These are phyloP conservation scores for Shinisaurus crocodilurus DNA, from an alignment of 2,113 vertebrate genomes.

Conservation along the genomic window DNA sequence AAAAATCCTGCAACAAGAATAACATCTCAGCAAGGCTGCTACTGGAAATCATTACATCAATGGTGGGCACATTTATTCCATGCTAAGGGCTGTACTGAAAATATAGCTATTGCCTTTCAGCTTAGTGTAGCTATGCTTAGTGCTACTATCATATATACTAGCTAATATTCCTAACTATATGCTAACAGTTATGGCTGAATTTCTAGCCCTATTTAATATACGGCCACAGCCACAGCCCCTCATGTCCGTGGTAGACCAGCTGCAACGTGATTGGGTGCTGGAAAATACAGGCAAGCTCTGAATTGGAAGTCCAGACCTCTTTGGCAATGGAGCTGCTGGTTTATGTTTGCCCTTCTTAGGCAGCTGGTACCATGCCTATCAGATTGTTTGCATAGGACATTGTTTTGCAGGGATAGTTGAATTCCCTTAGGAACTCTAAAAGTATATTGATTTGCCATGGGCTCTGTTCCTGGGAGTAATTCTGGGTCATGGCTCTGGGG, in stretches of 20 bases:
- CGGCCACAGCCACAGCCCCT: background rate
- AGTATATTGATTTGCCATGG: background rate
- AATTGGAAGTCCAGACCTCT: background rate
- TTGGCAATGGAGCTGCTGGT: background rate
- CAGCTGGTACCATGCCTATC: background rate
- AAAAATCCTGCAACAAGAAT: background rate
- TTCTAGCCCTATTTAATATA: background rate
- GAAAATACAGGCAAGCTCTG: background rate
- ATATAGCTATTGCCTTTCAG: background rate
- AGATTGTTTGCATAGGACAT: background rate
- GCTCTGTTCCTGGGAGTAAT: background rate
- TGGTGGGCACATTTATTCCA: background rate
- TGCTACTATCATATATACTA: background rate
- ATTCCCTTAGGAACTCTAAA: background rate
- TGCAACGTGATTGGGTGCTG: background rate
- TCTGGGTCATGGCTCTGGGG: background rate
- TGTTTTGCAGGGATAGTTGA: background rate
- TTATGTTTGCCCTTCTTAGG: background rate
- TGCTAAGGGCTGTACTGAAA: background rate
- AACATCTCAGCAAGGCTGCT: background rate
- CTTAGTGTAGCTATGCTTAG: background rate
- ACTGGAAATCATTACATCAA: background rate
- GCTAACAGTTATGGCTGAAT: background rate
- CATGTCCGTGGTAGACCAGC: background rate
- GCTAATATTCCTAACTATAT: background rate